These are phyloP conservation scores for Drosophila azteca DNA, from an alignment of 1,140 invertebrate species.

Conservation along the genomic window DNA sequence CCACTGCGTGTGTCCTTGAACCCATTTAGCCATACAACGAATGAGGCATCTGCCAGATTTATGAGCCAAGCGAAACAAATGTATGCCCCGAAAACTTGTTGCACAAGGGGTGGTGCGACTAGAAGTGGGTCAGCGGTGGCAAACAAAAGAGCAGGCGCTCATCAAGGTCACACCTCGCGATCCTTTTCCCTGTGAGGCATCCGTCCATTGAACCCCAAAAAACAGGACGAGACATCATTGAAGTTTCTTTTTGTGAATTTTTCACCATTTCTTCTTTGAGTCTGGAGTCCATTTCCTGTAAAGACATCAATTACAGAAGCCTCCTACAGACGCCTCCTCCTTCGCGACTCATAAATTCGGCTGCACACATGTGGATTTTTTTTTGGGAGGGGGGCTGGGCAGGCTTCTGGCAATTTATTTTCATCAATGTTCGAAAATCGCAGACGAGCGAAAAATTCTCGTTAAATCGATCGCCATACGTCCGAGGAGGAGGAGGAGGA, in stretches of 20 bases:
- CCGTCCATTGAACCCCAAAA: constrained; percentile 41
- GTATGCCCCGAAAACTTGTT: constrained; percentile 40
- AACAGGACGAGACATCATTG: constrained; percentile 9
- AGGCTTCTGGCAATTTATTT: constrained; percentile 71
- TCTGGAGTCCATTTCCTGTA: constrained; percentile 46
- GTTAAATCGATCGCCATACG: constrained; percentile 60
- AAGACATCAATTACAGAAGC: constrained; percentile 57
- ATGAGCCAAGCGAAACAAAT: constrained; percentile 1
- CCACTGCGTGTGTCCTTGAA: constrained; percentile 33
- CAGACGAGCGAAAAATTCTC: constrained; percentile 64
- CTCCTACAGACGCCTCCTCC: constrained; percentile 2
- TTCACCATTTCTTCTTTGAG: neutral
- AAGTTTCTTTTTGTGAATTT: neutral
- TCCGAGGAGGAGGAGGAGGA: neutral
- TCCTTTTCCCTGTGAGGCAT: neutral
- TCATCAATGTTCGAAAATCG: constrained; percentile 68
- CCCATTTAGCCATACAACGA: constrained; percentile 16
- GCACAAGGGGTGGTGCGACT: neutral
- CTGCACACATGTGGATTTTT: constrained; percentile 58
- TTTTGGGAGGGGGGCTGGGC: too few species aligned
- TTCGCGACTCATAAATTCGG: constrained; percentile 58
- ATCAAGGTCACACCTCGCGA: constrained; percentile 20
- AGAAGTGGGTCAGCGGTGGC: constrained; percentile 31
- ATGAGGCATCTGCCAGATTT: constrained; percentile 20
- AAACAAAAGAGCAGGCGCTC: neutral